Evolutionary conservation across 2,113 vertebrate species (phyloP).

Genomic region (Macaca mulatta): DNA sequence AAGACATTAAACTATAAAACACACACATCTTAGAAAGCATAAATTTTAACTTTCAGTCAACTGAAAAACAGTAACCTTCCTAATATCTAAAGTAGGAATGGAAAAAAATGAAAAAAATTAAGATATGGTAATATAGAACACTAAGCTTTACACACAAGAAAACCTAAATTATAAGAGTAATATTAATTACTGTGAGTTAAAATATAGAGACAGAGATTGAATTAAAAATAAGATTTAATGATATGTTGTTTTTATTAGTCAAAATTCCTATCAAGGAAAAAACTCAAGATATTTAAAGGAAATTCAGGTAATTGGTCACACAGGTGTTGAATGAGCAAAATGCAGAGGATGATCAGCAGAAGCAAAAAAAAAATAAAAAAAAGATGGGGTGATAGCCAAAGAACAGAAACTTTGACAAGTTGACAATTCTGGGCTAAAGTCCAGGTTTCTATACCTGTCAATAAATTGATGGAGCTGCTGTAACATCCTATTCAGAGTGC

Average conservation of each 20-base stretch:
- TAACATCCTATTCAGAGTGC: neutral
- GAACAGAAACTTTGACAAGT: neutral
- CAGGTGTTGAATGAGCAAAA: neutral
- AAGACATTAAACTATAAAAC: slow-evolving; percentile 14
- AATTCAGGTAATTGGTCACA: neutral
- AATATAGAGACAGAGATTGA: neutral
- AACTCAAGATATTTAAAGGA: neutral
- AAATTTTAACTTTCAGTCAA: neutral
- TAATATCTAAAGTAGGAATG: neutral
- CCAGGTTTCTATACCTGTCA: neutral
- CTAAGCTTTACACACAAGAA: neutral
- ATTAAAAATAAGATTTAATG: neutral
- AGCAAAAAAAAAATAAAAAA: neutral
- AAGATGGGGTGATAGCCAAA: neutral
- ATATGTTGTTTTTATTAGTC: neutral
- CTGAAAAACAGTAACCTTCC: neutral
- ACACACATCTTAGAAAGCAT: neutral
- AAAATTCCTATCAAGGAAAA: neutral
- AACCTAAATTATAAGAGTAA: neutral
- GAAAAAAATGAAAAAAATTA: neutral
- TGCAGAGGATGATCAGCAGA: neutral
- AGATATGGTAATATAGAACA: neutral
- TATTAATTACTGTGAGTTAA: slow-evolving; percentile 27
- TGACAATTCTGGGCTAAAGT: neutral
- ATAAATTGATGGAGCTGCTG: neutral